These are phyloP conservation scores for Agrochola lota DNA, from an alignment of 2,888 invertebrate species.

Conservation along the genomic window DNA sequence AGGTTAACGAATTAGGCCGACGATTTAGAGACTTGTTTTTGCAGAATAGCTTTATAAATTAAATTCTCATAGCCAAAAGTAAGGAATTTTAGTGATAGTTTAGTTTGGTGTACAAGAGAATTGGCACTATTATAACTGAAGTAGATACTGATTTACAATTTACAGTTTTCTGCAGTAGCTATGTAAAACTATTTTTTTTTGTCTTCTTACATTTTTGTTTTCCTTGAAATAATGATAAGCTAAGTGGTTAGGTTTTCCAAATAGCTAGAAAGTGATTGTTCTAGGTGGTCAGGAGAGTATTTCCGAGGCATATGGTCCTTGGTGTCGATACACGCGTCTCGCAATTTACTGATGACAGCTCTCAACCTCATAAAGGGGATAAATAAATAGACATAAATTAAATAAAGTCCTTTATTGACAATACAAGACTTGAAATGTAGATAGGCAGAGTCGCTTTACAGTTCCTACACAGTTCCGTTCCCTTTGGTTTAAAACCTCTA, in stretches of 20 bases:
- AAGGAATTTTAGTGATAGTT: no score
- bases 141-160: background rate
- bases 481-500: conserved; percentile 54
- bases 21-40: no score
- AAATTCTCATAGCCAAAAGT: no score
- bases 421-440: conserved; percentile 60
- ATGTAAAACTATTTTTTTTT: background rate
- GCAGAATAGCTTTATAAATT: no score
- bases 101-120: no score
- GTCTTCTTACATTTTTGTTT: background rate
- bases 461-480: no score
- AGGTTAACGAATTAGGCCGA: no score
- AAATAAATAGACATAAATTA: conserved; percentile 38
- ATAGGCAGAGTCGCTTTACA: conserved; percentile 58
- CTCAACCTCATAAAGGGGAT: background rate
- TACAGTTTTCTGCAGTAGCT: background rate
- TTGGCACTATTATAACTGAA: background rate
- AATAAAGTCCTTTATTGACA: conserved; percentile 61
- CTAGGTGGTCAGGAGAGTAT: background rate
- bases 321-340: background rate
- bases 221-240: conserved; percentile 2
- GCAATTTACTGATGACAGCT: background rate
- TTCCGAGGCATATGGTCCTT: background rate
- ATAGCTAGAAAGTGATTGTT: background rate
- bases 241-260: background rate